Base-by-base conservation (phyloP, 2,113 vertebrate genomes). In the Macaca nemestrina region DNA sequence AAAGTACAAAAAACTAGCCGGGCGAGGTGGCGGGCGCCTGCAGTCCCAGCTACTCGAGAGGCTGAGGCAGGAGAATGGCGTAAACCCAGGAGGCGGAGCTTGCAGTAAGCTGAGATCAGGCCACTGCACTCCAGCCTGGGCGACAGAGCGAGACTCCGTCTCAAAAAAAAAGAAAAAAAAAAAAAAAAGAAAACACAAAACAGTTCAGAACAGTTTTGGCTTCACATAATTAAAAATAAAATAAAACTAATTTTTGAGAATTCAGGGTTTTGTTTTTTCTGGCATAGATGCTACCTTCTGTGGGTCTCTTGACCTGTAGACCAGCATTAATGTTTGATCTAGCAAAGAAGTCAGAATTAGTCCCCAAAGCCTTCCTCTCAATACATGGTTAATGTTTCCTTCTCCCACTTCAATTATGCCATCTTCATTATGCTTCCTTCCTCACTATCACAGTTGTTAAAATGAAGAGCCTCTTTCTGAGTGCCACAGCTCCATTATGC, bases 381-480 rank as follows among this genome's bases (percentile, higher is more conserved):
- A 95, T 98, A 98, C 97, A 98, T 98, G 98, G 98, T 97, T 99
- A 99, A 99, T 99, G 97, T 97, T 98, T 98, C 94, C 90, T 98
- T 98, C 99, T 99, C 98, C 98, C 98, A 98, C 98, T 99, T 99
- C 99, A 99, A 99, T 99, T 99, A 99, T 98, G 98, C 98, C 98
- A 98, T 99, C 98, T 99, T 99, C 98, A 99, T 99, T 98, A 99
- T 98, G 98, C 98, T 98, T 99, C 98, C 93, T 98, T 98, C 99
- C 98, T 99, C 98, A 97, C 98, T 98, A 75, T 82, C 98, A 16
- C 99, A 99, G 99, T 98, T 99, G 99, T 99, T 99, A 99, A 99
- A 99, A 99, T 98, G 98, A 99, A 99, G 98, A 99, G 97, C 98
- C 98, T 98, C 98, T 98, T 97, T 97, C 98, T 94, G 98, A 98